A percentile compares a stretch with the other conserved stretches of the same genome.
phyloP scores from a whole-genome alignment of 2,113 vertebrate genomes.

The Heliornis fulica region DNA sequence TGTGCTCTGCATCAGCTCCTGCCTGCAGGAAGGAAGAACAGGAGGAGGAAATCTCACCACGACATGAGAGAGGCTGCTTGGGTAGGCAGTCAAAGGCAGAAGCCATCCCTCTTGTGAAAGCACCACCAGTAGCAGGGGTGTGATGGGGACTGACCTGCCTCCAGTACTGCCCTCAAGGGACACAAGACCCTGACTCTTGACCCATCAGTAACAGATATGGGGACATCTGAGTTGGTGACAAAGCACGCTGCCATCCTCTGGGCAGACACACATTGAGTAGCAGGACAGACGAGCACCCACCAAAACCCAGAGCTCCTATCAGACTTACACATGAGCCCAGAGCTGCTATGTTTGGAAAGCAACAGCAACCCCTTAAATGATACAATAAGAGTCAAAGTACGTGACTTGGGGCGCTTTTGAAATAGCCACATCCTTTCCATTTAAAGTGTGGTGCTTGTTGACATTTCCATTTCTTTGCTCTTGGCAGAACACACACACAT shows the following conservation, averaged over 20 bases:
- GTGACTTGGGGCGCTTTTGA: not conserved
- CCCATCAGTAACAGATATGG: not conserved
- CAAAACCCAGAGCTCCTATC: not conserved
- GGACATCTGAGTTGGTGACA: not conserved
- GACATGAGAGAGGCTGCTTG: accelerated
- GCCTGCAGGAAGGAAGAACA: not conserved
- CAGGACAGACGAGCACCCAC: not conserved
- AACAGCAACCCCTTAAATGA: not conserved
- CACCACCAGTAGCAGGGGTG: not conserved
- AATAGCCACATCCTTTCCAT: not conserved
- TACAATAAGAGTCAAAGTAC: not conserved
- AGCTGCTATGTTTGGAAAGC: not conserved
- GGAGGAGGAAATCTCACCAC: not conserved
- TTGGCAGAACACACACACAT: not conserved
- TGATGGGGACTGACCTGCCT: not conserved
- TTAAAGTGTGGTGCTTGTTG: not conserved
- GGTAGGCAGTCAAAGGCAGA: not conserved
- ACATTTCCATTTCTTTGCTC: not conserved
- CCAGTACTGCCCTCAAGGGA: accelerated
- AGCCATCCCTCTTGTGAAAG: not conserved
- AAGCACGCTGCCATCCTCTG: not conserved
- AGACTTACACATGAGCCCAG: not conserved
- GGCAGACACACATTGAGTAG: not conserved
- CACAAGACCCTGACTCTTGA: too few relatives aligned
- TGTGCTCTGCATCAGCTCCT: not conserved